These are phyloP conservation scores for Nymphalis io DNA, from an alignment of 1,140 invertebrate genomes.

Conservation along the genomic window DNA sequence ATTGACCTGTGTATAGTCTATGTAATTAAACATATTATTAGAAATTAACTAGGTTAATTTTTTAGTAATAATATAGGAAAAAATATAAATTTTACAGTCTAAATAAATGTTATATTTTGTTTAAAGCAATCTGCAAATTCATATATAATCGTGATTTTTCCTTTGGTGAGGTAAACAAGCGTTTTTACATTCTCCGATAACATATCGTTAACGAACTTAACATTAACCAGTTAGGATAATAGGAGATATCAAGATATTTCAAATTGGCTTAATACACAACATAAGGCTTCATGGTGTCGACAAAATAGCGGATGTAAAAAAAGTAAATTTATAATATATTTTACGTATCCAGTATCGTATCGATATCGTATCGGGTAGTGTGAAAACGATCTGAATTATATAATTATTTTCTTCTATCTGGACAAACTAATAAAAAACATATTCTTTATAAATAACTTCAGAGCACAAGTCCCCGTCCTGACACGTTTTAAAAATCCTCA, in stretches of 20 bases:
- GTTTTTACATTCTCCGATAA: background rate
- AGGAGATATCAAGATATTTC: too few relatives aligned
- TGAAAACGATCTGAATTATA: background rate
- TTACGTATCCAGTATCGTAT: background rate
- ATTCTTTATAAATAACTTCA: conserved; percentile 9
- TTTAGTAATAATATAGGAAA: conserved; percentile 49
- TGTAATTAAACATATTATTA: conserved; percentile 45
- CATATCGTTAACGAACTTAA: background rate
- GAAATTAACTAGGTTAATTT: conserved; percentile 41
- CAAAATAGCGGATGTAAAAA: background rate
- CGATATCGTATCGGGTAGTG: background rate
- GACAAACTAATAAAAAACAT: background rate
- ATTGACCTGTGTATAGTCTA: conserved; percentile 39
- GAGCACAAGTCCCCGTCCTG: conserved; percentile 41
- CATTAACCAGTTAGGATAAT: too few relatives aligned
- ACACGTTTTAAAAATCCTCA: conserved; percentile 32
- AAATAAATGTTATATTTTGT: conserved; percentile 62
- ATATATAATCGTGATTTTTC: conserved; percentile 28
- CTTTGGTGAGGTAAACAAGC: conserved; percentile 9
- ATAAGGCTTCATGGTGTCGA: too few relatives aligned
- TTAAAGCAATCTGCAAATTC: conserved; percentile 35
- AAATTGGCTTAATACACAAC: too few relatives aligned
- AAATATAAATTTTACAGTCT: conserved; percentile 66
- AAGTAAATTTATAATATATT: background rate
- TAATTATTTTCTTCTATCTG: conserved; percentile 9